These are phyloP conservation scores for Poeciliopsis paucimaculata DNA, from an alignment of 2,797 vertebrate species.

Conservation along the genomic window DNA sequence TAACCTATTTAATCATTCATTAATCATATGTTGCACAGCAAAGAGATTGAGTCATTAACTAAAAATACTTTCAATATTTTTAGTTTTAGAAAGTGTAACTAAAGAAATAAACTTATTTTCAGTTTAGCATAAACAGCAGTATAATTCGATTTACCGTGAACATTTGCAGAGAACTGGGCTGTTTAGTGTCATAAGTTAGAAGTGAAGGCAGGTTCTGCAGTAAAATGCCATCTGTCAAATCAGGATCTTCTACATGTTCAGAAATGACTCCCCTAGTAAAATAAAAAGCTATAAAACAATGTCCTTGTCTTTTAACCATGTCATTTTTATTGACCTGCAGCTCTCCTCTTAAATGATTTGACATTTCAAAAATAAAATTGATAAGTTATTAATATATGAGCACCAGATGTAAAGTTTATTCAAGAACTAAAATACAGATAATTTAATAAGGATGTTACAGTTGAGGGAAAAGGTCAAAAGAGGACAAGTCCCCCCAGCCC, in stretches of 20 bases:
- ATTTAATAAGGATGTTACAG: not conserved
- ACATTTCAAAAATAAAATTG: not conserved
- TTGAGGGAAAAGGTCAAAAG: not conserved
- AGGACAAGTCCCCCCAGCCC: not conserved
- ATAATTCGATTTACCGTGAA: constrained; percentile 1
- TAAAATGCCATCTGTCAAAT: constrained; percentile 4
- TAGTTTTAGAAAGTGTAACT: too few species aligned
- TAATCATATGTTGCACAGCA: too few species aligned
- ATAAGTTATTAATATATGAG: not conserved
- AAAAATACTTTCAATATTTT: too few species aligned
- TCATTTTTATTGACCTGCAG: not conserved
- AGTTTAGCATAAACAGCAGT: not conserved
- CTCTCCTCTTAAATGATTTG: not conserved
- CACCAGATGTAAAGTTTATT: not conserved
- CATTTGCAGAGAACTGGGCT: not conserved
- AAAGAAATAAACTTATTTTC: too few species aligned
- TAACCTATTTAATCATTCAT: too few species aligned
- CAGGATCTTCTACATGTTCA: not conserved
- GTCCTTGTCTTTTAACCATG: not conserved
- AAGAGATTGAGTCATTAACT: too few species aligned
- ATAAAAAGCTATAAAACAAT: not conserved
- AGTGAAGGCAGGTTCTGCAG: not conserved
- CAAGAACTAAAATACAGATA: not conserved
- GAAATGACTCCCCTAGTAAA: not conserved
- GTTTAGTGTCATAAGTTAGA: not conserved